These are phyloP conservation scores for Ariopsis seemanni DNA, from an alignment of 2,113 vertebrate species.

Conservation along the genomic window DNA sequence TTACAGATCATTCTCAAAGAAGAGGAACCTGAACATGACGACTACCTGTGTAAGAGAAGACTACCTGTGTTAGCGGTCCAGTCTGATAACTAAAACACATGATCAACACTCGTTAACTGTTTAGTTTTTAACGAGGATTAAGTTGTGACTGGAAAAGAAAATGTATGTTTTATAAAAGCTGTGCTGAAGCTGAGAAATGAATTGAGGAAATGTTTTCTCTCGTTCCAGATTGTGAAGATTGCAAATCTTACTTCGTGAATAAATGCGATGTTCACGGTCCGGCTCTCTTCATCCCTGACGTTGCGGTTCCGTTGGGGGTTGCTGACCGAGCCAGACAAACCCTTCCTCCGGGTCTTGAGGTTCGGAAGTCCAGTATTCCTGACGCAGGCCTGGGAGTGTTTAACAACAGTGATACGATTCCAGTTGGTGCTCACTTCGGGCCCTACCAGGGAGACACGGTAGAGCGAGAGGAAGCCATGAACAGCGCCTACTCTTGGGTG, in stretches of 20 bases:
- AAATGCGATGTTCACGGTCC: slow-evolving; percentile 11
- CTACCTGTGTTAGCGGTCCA: no score
- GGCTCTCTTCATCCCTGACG: slow-evolving; percentile 8
- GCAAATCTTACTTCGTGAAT: neutral
- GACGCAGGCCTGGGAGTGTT: slow-evolving; percentile 10
- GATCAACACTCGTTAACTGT: neutral
- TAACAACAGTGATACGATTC: slow-evolving; percentile 17
- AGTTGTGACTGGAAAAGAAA: neutral
- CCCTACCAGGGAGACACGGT: neutral
- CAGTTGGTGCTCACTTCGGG: neutral
- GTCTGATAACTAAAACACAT: neutral
- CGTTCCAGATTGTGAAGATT: slow-evolving; percentile 6
- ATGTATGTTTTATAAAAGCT: neutral
- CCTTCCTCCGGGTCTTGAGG: slow-evolving; percentile 6
- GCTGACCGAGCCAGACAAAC: slow-evolving; percentile 22
- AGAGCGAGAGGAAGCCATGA: slow-evolving; percentile 11
- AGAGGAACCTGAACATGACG: slow-evolving; percentile 21
- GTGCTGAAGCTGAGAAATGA: neutral
- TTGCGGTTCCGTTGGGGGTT: slow-evolving; percentile 8
- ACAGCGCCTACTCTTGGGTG: slow-evolving; percentile 23
- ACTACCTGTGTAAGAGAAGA: slow-evolving; percentile 12
- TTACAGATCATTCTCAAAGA: slow-evolving; percentile 14
- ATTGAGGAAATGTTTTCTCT: neutral
- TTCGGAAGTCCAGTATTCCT: slow-evolving; percentile 16
- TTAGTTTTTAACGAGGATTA: neutral